Evolutionary conservation across 2,113 vertebrate species (phyloP).

Genomic region (Ageneiosus marmoratus): DNA sequence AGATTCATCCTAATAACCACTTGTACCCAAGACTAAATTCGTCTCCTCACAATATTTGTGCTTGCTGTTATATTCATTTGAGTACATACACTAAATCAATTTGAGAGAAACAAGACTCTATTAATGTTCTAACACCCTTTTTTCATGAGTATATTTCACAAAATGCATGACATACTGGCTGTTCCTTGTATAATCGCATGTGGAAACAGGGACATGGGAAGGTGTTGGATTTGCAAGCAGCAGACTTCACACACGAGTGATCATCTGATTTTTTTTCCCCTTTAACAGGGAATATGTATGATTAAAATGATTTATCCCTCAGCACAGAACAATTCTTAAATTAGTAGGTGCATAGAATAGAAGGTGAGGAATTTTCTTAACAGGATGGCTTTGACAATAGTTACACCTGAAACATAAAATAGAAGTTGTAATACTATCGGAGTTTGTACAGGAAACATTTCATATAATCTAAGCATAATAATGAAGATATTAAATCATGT

Average conservation of each 20-base stretch:
- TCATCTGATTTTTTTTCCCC: background rate
- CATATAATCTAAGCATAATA: no score
- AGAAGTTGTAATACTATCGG: no score
- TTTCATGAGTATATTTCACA: background rate
- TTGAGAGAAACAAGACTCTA: background rate
- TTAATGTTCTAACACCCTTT: background rate
- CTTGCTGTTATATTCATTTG: background rate
- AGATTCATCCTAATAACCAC: slow-evolving; percentile 47
- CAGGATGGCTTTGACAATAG: background rate
- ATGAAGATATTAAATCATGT: no score
- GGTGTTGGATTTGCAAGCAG: background rate
- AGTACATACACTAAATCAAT: background rate
- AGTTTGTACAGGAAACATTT: background rate
- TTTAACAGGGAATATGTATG: background rate
- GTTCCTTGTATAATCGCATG: no score
- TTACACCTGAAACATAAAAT: background rate
- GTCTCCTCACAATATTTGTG: slow-evolving; percentile 1
- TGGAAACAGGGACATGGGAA: background rate
- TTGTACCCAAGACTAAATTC: background rate
- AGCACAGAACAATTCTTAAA: background rate
- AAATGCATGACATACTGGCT: background rate
- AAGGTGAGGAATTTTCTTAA: background rate
- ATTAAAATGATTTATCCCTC: background rate
- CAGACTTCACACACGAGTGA: background rate
- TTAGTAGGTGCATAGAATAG: background rate